phyloP scores from a whole-genome alignment of 1,140 invertebrate genomes.

The Phortica variegata region DNA sequence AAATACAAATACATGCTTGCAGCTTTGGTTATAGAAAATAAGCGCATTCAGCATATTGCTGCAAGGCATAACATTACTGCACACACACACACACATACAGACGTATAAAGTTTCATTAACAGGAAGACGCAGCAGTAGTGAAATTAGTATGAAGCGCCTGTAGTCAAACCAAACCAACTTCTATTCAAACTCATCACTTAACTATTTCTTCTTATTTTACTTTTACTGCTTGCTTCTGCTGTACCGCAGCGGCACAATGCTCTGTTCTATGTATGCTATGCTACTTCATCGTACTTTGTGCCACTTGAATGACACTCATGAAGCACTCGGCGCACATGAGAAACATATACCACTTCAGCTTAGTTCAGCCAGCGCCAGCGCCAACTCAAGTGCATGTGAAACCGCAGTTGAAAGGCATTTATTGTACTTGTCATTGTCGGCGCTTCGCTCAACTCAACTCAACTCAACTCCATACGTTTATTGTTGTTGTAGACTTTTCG shows the following conservation, averaged over 20 bases:
- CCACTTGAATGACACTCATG: slow-evolving; percentile 27
- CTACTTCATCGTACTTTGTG: slow-evolving; percentile 34
- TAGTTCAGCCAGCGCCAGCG: not conserved
- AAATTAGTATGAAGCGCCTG: slow-evolving; percentile 28
- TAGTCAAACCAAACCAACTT: slow-evolving; percentile 24
- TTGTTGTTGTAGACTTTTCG: no score
- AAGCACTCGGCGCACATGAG: slow-evolving; percentile 5
- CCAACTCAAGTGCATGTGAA: slow-evolving; percentile 47
- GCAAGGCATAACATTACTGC: no score
- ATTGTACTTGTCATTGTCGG: slow-evolving; percentile 53
- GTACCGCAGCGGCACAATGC: slow-evolving; percentile 1
- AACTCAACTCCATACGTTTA: no score
- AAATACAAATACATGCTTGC: no score
- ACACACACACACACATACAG: no score
- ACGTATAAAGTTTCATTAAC: slow-evolving; percentile 54
- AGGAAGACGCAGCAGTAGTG: no score
- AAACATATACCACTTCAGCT: not conserved
- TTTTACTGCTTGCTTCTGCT: not conserved
- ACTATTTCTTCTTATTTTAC: not conserved
- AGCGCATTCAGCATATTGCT: no score
- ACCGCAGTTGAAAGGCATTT: slow-evolving; percentile 54
- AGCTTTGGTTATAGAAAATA: no score
- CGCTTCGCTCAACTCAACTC: no score
- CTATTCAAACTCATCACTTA: slow-evolving; percentile 1
- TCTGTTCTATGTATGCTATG: slow-evolving; percentile 43